Percentiles rank a stretch among this genome's conserved stretches.
phyloP scores from a whole-genome alignment of 2,888 invertebrate genomes.

The Rotaria socialis region DNA sequence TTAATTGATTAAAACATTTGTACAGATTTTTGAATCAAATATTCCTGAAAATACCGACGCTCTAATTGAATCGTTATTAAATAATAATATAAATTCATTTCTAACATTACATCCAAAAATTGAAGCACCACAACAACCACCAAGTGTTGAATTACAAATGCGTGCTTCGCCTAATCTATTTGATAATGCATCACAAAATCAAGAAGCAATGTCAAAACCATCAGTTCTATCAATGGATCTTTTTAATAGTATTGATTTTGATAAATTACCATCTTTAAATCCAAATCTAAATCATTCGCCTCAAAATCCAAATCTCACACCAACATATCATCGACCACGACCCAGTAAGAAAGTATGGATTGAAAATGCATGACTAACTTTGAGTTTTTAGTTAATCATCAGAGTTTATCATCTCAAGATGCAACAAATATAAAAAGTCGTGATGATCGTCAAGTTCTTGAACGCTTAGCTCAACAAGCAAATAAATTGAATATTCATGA shows the following conservation, averaged over 20 bases:
- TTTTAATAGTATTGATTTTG: slow-evolving; percentile 15
- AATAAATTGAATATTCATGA: background rate
- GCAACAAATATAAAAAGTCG: background rate
- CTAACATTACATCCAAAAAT: background rate
- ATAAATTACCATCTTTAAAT: background rate
- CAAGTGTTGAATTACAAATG: slow-evolving; percentile 30
- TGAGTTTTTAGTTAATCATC: background rate
- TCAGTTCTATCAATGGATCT: slow-evolving; percentile 18
- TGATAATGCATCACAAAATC: background rate
- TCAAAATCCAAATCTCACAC: background rate
- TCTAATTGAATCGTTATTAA: background rate
- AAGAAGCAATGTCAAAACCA: background rate
- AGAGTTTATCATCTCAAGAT: background rate
- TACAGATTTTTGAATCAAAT: background rate
- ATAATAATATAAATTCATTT: background rate
- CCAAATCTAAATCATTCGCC: background rate
- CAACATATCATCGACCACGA: slow-evolving; percentile 19
- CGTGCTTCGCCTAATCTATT: background rate
- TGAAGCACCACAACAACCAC: background rate
- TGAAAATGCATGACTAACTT: background rate
- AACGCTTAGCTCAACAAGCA: background rate
- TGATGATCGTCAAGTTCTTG: background rate
- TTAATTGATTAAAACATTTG: no score
- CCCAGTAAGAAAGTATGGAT: background rate
- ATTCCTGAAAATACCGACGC: background rate